Base-by-base conservation (phyloP, 2,888 invertebrate genomes). In the Drosophila imparisetae region DNA sequence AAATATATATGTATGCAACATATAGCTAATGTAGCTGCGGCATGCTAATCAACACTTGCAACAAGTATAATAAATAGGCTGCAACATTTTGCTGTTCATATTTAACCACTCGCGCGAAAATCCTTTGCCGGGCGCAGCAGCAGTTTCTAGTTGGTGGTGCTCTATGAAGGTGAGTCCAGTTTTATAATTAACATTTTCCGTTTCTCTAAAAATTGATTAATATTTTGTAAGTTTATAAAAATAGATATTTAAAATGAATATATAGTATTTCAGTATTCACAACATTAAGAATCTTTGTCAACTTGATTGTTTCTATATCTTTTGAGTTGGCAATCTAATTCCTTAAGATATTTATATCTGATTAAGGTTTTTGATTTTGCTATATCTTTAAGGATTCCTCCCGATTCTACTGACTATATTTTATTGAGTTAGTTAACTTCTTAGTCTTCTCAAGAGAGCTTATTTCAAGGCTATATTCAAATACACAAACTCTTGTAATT, bases 81-180 rank as follows among this genome's bases (percentile, higher is more conserved):
- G 57, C 49, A 66, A 62, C 55, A 54, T 27, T 36, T 42, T 55
- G 55, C 38, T 40, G 40, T 15, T 52, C 45, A 45, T 45, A 52
- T 27, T 32, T 36, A 53, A 65, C 42, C 53, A 66, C 62, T 57
- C 66, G 24, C 66, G 70, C 72, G 74, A 72, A 63, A 76, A 27
- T 55, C 34, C 69, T 66, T 82, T 78, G 78, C 66, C 69, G 70
- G 45, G 21, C 24, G 45, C 45, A 45, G 24, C 81, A 78, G 70
- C 81, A 80, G 72, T 80, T 80, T 85, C 72, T 81, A 77, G 81
- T 86, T 80, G 86, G 69, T 75, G 84, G 66, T 71, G 66, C 70
- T 78, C 78, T 66, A 68, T 89, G 86, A 86, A 86, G 86, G 89
- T 86, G 53, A 86, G 86, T 89, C n/a, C 18, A 8, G 21, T 5